phyloP scores from a whole-genome alignment of 1,140 invertebrate species.

The Neodiprion lecontei region DNA sequence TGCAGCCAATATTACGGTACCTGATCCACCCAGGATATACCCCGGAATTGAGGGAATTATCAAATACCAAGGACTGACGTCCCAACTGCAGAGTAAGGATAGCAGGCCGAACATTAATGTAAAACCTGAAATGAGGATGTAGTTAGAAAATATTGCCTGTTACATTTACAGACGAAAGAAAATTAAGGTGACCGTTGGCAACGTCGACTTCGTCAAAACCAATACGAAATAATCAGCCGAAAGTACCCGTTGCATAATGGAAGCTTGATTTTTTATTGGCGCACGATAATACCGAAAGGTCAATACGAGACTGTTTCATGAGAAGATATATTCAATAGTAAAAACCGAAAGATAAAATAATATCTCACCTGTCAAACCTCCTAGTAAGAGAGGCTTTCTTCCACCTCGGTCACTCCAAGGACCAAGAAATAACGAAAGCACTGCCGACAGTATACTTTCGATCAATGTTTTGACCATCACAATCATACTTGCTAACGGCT shows the following conservation, averaged over 20 bases:
- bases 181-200: too few relatives aligned
- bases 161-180: too few relatives aligned
- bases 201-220: too few relatives aligned
- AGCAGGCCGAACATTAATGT: slow-evolving; percentile 31
- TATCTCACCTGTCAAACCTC: slow-evolving; percentile 61
- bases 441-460: slow-evolving; percentile 67
- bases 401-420: slow-evolving; percentile 78
- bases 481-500: slow-evolving; percentile 67
- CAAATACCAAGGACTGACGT: slow-evolving; percentile 67
- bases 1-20: slow-evolving; percentile 65
- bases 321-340: too few relatives aligned
- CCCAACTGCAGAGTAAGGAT: slow-evolving; percentile 31
- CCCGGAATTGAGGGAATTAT: slow-evolving; percentile 65
- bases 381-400: slow-evolving; percentile 71
- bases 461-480: slow-evolving; percentile 65
- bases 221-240: too few relatives aligned
- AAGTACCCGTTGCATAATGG: too few relatives aligned
- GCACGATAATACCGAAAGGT: too few relatives aligned
- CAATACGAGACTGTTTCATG: too few relatives aligned
- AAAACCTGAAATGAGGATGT: slow-evolving; percentile 35
- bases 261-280: too few relatives aligned
- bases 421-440: slow-evolving; percentile 72
- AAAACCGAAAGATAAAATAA: too few relatives aligned
- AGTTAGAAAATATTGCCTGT: too few relatives aligned
- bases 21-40: slow-evolving; percentile 67